Conservation (phyloP, 2,113 vertebrate species). For the Rana temporaria region DNA sequence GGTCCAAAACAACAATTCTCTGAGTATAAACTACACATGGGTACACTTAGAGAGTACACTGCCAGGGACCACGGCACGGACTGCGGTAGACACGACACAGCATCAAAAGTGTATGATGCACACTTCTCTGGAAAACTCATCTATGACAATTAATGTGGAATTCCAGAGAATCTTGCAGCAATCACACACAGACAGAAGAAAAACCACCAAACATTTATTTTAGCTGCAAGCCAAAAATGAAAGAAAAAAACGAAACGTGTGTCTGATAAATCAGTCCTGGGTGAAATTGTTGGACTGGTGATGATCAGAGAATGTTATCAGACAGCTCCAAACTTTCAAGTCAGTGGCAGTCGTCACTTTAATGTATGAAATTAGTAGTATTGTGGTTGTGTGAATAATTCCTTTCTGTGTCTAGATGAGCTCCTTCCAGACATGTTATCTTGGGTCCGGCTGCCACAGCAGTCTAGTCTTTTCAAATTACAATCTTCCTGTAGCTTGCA, state of each 20-base stretch:
- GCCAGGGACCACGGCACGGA: background rate
- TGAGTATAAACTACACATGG: no score
- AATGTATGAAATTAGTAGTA: background rate
- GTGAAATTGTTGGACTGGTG: background rate
- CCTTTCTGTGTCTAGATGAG: constrained; percentile 7
- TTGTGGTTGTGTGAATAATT: constrained; percentile 23
- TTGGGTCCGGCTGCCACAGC: constrained; percentile 19
- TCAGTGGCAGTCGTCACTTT: background rate
- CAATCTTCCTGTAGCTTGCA: constrained; percentile 21
- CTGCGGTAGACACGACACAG: no score
- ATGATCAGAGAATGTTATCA: constrained; percentile 10
- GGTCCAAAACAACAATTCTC: no score
- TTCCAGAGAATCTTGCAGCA: background rate
- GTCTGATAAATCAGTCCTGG: constrained; percentile 12
- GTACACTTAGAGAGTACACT: no score
- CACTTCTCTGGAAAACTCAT: constrained; percentile 6
- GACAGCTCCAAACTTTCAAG: constrained; percentile 1
- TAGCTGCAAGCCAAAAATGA: constrained; percentile 1
- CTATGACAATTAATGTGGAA: constrained; percentile 6
- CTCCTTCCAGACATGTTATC: constrained; percentile 32
- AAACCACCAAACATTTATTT: constrained; percentile 34
- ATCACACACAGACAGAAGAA: background rate
- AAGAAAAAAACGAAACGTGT: background rate
- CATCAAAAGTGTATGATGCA: background rate
- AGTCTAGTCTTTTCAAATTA: constrained; percentile 37